Percentiles rank a stretch among this genome's conserved stretches.
These are phyloP conservation scores for Limosa lapponica DNA, from an alignment of 2,797 vertebrate genomes.

Conservation along the genomic window DNA sequence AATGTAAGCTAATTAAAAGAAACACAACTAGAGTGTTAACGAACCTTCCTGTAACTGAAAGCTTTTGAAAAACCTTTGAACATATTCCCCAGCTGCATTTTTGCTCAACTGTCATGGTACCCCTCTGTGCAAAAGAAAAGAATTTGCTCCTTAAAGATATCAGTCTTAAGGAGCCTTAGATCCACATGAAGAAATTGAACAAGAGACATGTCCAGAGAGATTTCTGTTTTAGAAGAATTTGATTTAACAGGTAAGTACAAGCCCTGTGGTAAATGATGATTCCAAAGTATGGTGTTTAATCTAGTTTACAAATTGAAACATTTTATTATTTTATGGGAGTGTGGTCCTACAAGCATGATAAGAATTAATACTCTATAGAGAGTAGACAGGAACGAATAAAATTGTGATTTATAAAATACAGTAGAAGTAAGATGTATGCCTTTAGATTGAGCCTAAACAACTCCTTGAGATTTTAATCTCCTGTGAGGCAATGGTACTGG, in stretches of 20 bases:
- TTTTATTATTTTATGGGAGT: neutral
- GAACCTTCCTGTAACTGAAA: neutral
- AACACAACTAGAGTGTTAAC: neutral
- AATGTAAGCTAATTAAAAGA: neutral
- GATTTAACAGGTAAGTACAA: neutral
- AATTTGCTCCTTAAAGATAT: neutral
- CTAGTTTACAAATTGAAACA: neutral
- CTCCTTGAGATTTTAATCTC: neutral
- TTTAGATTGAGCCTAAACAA: neutral
- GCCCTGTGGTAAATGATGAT: neutral
- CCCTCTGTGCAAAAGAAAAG: neutral
- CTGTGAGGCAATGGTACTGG: rapidly evolving
- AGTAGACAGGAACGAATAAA: neutral
- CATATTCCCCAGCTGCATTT: neutral
- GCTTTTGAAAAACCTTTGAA: neutral
- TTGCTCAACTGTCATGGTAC: neutral
- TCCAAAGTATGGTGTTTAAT: neutral
- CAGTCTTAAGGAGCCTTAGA: neutral
- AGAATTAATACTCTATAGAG: neutral
- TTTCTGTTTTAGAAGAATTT: neutral
- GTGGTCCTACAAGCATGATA: neutral
- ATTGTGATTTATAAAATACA: neutral
- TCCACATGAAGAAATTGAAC: neutral
- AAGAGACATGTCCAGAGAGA: neutral
- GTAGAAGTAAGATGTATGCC: neutral